phyloP scores from a whole-genome alignment of 2,797 vertebrate genomes.

The Epinephelus awoara region DNA sequence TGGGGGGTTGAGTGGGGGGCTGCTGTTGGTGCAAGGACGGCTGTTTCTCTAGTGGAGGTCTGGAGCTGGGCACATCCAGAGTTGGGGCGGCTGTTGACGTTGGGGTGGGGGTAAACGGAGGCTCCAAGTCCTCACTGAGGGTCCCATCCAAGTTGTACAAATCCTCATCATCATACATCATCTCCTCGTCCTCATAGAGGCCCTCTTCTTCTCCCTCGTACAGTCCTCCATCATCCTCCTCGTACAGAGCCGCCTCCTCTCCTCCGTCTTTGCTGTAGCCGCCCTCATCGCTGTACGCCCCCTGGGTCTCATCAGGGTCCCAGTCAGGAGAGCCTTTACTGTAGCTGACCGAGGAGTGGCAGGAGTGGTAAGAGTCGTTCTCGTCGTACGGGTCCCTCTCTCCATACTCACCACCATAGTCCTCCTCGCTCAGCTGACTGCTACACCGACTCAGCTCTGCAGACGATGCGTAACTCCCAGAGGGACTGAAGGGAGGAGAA shows the following conservation, averaged over 20 bases:
- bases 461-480: slow-evolving; percentile 95
- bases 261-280: slow-evolving; percentile 88
- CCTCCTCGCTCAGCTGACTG: slow-evolving; percentile 97
- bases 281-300: slow-evolving; percentile 90
- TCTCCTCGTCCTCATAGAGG: slow-evolving; percentile 84
- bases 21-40: slow-evolving; percentile 84
- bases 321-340: slow-evolving; percentile 94
- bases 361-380: slow-evolving; percentile 98
- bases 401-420: slow-evolving; percentile 89
- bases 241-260: slow-evolving; percentile 86
- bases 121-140: slow-evolving; percentile 86
- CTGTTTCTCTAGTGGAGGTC: slow-evolving; percentile 86
- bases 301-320: slow-evolving; percentile 91
- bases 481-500: slow-evolving; percentile 86
- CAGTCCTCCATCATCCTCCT: slow-evolving; percentile 83
- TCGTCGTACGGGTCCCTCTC: slow-evolving; percentile 93
- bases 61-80: slow-evolving; percentile 67
- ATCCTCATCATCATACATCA: slow-evolving; percentile 85
- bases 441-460: slow-evolving; percentile 96
- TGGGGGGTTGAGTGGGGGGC: slow-evolving; percentile 62
- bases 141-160: slow-evolving; percentile 85
- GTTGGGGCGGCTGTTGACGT: slow-evolving; percentile 69
- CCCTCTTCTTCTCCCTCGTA: slow-evolving; percentile 86
- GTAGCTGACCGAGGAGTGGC: slow-evolving; percentile 97
- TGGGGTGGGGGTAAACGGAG: slow-evolving; percentile 84